Conservation (phyloP, 2,888 invertebrate species). For the Caenorhabditis wallacei region DNA sequence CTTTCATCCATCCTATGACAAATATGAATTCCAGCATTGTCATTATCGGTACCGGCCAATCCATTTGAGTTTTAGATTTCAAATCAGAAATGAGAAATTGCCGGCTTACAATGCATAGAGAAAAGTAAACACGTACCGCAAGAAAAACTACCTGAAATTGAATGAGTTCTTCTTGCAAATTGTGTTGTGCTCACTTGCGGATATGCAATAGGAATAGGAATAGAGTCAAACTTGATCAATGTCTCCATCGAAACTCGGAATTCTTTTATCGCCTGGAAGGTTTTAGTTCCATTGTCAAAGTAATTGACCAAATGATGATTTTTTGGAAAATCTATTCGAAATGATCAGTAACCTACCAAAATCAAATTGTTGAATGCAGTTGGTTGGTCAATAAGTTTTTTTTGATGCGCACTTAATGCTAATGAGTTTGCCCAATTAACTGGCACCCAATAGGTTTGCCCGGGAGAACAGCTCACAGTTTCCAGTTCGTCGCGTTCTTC, state of each 20-base stretch:
- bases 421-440: slow-evolving; percentile 77
- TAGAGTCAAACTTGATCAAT: slow-evolving; percentile 72
- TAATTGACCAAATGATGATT: too few species aligned
- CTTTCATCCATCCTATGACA: slow-evolving; percentile 72
- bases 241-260: slow-evolving; percentile 72
- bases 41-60: slow-evolving; percentile 74
- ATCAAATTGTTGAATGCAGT: slow-evolving; percentile 58
- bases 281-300: too few species aligned
- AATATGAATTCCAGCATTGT: slow-evolving; percentile 70
- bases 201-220: slow-evolving; percentile 73
- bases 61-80: slow-evolving; percentile 65
- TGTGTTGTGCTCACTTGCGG: slow-evolving; percentile 64
- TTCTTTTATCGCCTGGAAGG: slow-evolving; percentile 63
- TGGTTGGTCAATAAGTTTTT: slow-evolving; percentile 56
- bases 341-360: too few species aligned
- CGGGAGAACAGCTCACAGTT: slow-evolving; percentile 53
- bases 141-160: slow-evolving; percentile 72
- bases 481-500: slow-evolving; percentile 71
- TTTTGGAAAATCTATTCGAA: too few species aligned
- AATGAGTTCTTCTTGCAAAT: not conserved
- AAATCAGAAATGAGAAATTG: slow-evolving; percentile 66
- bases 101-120: slow-evolving; percentile 69
- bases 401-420: slow-evolving; percentile 47
- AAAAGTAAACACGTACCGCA: slow-evolving; percentile 74
- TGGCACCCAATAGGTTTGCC: slow-evolving; percentile 80